phyloP scores from a whole-genome alignment of 2,113 vertebrate genomes.

The Clarias macrocephalus region DNA sequence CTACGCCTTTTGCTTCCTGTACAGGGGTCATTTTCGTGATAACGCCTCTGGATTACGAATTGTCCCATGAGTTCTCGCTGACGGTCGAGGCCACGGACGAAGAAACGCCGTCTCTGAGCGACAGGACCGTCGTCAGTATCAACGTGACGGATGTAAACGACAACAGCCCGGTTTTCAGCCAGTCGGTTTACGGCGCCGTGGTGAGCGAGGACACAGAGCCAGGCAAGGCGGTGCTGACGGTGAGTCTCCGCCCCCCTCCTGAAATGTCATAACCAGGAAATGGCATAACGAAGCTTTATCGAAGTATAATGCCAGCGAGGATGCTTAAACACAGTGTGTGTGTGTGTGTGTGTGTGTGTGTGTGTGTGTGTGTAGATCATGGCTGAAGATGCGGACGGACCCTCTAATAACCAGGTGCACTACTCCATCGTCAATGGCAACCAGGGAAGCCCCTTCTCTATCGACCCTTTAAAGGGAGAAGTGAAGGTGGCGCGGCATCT shows the following conservation, averaged over 20 bases:
- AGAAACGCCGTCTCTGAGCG: conserved; percentile 86
- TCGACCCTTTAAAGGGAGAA: conserved; percentile 85
- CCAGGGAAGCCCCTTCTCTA: conserved; percentile 88
- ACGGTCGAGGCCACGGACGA: conserved; percentile 92
- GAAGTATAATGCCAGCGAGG: not conserved
- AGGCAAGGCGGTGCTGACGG: conserved; percentile 82
- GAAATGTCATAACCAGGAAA: not conserved
- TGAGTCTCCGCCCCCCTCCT: conserved; percentile 56
- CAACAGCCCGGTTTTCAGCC: conserved; percentile 88
- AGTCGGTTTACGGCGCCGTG: conserved; percentile 85
- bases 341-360: conserved; percentile 40
- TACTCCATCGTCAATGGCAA: conserved; percentile 90
- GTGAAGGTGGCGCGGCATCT: conserved; percentile 89
- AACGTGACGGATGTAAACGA: conserved; percentile 96
- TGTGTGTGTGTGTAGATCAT: conserved; percentile 76
- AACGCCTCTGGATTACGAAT: conserved; percentile 88
- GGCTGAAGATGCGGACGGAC: conserved; percentile 90
- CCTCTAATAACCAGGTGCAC: conserved; percentile 81
- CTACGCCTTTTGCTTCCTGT: not conserved
- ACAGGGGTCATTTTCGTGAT: conserved; percentile 90
- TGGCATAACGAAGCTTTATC: not conserved
- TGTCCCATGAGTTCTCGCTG: conserved; percentile 90
- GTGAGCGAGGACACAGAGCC: conserved; percentile 86
- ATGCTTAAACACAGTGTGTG: not conserved
- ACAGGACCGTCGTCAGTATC: conserved; percentile 89